Evolutionary conservation across 2,797 vertebrate genomes (phyloP), one percentile per base, ranked within the genome.

Genomic region (Graptemys geographica): DNA sequence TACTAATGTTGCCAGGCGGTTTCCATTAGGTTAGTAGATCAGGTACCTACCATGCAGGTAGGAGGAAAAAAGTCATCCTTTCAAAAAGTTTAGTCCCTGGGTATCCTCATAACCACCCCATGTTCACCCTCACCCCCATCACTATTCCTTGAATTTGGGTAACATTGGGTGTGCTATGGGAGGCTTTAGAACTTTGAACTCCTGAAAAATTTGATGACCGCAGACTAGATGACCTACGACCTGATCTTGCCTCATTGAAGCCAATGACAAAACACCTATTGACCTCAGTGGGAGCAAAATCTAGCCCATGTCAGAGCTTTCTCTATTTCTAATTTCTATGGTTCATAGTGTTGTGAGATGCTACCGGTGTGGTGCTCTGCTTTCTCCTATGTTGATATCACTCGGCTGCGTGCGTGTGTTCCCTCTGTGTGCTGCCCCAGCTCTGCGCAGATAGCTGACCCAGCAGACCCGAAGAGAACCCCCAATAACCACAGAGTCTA

Each of bases 121-220:
- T 3, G 3, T 47, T 84, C 79, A 11, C 56, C 10, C 78, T 78
- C 0, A 0, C 4, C 41, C 0, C 13, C 74, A 44, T 41, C 11
- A 37, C 28, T 87, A 18, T 4, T 65, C 57, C 25, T 89, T 83
- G 83, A 86, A 83, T 90, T 80, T 84, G 11, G 16, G 15, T 82
- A 21, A 16, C 4, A 3, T 7, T 78, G 49, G 33, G 79, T 59
- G 11, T 88, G 10, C 5, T 86, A 33, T 18, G 72, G 37, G 33
- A 11, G 4, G 10, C 10, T 11, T 8, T 81, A 10, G 3, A 37
- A 91, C 4, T 49, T 81, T 0, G 0, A 92, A 94, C 37, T 56
- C 11, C 37, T 51, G n/a, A 69, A 65, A 69, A 37, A 37, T 37
- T 9, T 81, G 57, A 1, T 9, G 6, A 65, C 44, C 15, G n/a